Evolutionary conservation across 64 coral and sea anemone genomes (phyloP).

Genomic region (Cladopsammia gracilis): DNA sequence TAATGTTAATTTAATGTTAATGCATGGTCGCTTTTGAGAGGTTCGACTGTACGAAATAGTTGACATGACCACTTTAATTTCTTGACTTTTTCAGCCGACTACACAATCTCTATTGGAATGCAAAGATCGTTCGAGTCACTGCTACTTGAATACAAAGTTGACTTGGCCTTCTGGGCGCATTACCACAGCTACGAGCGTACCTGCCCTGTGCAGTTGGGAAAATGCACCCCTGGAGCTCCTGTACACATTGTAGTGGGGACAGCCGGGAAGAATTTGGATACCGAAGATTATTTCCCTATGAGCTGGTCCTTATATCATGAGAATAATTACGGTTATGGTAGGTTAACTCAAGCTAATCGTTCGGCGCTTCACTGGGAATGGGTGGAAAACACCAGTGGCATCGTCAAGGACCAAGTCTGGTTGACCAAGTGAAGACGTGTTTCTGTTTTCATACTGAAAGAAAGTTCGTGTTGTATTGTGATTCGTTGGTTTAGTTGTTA

Average conservation of each 20-base stretch:
- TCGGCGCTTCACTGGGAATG: slow-evolving; percentile 81
- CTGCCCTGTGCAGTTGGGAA: slow-evolving; percentile 65
- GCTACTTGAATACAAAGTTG: slow-evolving; percentile 83
- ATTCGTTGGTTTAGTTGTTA: no score
- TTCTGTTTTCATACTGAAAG: no score
- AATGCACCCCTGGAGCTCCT: slow-evolving; percentile 73
- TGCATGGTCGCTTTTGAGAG: no score
- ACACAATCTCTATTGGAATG: slow-evolving; percentile 86
- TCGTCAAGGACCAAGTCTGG: slow-evolving; percentile 73
- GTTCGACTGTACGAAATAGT: no score
- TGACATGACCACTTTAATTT: no score
- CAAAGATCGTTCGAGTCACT: slow-evolving; percentile 75
- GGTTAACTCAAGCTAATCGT: slow-evolving; percentile 76
- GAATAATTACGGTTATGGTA: slow-evolving; percentile 91
- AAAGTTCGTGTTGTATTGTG: no score
- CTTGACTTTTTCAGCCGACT: slow-evolving; percentile 64
- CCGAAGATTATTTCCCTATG: slow-evolving; percentile 71
- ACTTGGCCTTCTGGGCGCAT: slow-evolving; percentile 93
- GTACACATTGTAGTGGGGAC: slow-evolving; percentile 96
- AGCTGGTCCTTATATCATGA: slow-evolving; percentile 82
- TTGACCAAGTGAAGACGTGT: slow-evolving; percentile 43
- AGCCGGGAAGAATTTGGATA: slow-evolving; percentile 75
- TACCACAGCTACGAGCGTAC: slow-evolving; percentile 98
- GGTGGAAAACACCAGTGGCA: slow-evolving; percentile 56
- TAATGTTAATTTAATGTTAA: no score